These are phyloP conservation scores for Falco berigora DNA, from an alignment of 2,797 vertebrate species.

Conservation along the genomic window DNA sequence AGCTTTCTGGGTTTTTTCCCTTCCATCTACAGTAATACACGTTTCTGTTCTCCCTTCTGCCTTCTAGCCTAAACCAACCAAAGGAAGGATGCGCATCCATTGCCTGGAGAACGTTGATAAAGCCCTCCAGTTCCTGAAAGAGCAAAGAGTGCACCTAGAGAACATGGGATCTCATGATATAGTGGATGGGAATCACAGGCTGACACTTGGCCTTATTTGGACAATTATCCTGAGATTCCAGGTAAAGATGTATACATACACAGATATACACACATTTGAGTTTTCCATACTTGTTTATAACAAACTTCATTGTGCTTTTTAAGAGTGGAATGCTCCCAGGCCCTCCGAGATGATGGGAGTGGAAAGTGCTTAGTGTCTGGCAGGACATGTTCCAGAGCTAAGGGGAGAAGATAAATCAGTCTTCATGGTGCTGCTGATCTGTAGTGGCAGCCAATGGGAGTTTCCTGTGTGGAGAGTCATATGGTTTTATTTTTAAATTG, in stretches of 20 bases:
- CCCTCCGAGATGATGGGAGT: not conserved
- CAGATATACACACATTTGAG: accelerated
- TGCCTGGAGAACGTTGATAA: slow-evolving; percentile 85
- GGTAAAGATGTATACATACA: slow-evolving; percentile 40
- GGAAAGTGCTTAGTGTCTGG: not conserved
- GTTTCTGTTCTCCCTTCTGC: not conserved
- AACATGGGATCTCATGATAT: slow-evolving; percentile 99
- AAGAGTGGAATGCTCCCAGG: not conserved
- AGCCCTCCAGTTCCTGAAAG: slow-evolving; percentile 94
- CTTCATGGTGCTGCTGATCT: not conserved
- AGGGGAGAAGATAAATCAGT: not conserved
- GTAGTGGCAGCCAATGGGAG: not conserved
- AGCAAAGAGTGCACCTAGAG: slow-evolving; percentile 94
- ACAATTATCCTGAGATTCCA: slow-evolving; percentile 96
- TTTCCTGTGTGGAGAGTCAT: not conserved
- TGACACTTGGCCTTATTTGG: slow-evolving; percentile 96
- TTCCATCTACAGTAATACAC: not conserved
- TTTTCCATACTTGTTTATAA: not conserved
- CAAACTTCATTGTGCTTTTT: not conserved
- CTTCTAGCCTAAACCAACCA: slow-evolving; percentile 82
- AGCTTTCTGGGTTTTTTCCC: not conserved
- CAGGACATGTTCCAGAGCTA: not conserved
- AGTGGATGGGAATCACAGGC: slow-evolving; percentile 95
- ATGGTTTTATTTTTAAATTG: not conserved
- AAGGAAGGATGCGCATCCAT: slow-evolving; percentile 89